Evolutionary conservation across 2,888 invertebrate genomes (phyloP).

Genomic region (Conistra vaccinii): DNA sequence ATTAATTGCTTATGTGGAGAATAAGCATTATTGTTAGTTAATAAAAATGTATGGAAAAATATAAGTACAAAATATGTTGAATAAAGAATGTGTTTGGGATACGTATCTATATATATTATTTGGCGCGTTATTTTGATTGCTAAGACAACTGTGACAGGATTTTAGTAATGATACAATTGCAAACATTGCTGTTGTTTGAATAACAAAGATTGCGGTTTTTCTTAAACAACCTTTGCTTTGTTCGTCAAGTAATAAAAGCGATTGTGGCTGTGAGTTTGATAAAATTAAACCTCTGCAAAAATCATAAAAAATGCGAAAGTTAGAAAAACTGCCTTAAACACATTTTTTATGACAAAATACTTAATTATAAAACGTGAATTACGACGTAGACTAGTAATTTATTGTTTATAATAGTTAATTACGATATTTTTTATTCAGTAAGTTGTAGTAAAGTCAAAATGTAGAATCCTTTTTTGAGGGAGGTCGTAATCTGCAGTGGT

Average conservation of each 20-base stretch:
- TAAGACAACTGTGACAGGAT: not conserved
- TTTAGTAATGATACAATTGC: not conserved
- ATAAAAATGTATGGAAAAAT: constrained; percentile 33
- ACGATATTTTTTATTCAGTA: constrained; percentile 37
- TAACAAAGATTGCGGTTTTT: not conserved
- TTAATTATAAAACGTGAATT: constrained; percentile 28
- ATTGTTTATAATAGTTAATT: constrained; percentile 34
- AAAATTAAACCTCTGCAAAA: constrained; percentile 17
- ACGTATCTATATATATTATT: not conserved
- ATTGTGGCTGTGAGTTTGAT: constrained; percentile 46
- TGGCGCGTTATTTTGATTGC: not conserved
- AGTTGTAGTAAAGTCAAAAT: constrained; percentile 28
- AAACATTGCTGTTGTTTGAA: not conserved
- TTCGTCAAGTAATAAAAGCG: constrained; percentile 3
- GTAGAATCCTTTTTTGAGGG: constrained; percentile 21
- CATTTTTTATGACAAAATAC: constrained; percentile 48
- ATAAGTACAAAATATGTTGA: constrained; percentile 50
- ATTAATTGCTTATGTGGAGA: not conserved
- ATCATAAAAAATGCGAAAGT: not conserved
- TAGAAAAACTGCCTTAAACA: constrained; percentile 22
- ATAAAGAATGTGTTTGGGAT: constrained; percentile 51
- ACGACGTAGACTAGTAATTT: constrained; percentile 35
- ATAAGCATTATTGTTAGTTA: constrained; percentile 19
- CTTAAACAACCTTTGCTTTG: not conserved
- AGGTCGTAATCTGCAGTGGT: constrained; percentile 3